These are phyloP conservation scores for Sphaeramia orbicularis DNA, from an alignment of 2,797 vertebrate genomes.

Conservation along the genomic window DNA sequence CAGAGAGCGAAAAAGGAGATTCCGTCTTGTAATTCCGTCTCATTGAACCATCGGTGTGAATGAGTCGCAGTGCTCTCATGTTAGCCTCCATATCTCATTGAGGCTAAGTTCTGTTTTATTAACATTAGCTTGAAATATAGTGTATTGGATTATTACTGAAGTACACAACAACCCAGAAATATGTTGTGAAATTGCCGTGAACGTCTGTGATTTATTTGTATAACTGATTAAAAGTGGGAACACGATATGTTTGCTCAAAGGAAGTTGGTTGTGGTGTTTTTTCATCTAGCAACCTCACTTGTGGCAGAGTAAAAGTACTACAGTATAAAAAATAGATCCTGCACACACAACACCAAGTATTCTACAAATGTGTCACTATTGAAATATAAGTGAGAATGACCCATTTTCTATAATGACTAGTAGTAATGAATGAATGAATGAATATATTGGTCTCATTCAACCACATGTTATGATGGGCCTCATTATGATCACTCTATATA, in stretches of 20 bases:
- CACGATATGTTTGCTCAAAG: not conserved
- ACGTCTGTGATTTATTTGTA: not conserved
- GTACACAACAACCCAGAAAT: not conserved
- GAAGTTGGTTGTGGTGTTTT: not conserved
- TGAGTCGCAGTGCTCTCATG: not conserved
- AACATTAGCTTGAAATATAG: accelerated
- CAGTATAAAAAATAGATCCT: too few species aligned
- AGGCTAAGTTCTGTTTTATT: slow-evolving; percentile 46
- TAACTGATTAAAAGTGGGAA: not conserved
- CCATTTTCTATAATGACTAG: too few species aligned
- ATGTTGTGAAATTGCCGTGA: accelerated
- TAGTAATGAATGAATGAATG: too few species aligned
- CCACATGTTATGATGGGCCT: too few species aligned
- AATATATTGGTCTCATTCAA: too few species aligned
- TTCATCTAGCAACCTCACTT: too few species aligned
- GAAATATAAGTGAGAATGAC: too few species aligned
- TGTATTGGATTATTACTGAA: not conserved
- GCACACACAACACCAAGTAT: too few species aligned
- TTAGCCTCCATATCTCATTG: slow-evolving; percentile 23
- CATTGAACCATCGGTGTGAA: too few species aligned
- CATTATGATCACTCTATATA: too few species aligned
- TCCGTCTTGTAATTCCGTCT: not conserved
- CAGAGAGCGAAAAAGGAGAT: accelerated
- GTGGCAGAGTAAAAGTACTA: too few species aligned
- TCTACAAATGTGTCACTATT: too few species aligned